Percentiles rank a stretch among this genome's conserved stretches.
phyloP scores from a whole-genome alignment of 2,797 vertebrate genomes.

The Spondyliosoma cantharus region DNA sequence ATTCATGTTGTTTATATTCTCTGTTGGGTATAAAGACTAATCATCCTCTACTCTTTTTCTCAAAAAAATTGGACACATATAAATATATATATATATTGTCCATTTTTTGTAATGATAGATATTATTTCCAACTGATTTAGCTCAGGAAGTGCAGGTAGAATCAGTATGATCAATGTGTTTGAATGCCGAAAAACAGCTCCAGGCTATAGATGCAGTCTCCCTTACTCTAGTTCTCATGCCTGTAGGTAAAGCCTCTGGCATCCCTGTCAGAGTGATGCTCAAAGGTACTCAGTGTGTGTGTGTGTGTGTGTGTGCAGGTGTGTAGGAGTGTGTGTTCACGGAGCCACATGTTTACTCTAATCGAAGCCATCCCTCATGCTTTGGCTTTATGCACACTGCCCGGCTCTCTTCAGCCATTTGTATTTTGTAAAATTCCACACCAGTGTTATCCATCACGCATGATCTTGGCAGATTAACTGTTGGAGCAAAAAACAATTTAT shows the following conservation, averaged over 20 bases:
- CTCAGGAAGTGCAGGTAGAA: conserved; percentile 31
- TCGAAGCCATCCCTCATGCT: conserved; percentile 40
- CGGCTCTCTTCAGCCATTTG: conserved; percentile 29
- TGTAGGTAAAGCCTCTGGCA: conserved; percentile 66
- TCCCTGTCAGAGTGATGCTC: conserved; percentile 43
- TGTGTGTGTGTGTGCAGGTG: conserved; percentile 2
- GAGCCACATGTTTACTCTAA: conserved; percentile 37
- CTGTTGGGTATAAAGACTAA: neutral
- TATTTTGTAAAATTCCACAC: conserved; percentile 30
- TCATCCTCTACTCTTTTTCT: neutral
- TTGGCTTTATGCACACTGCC: conserved; percentile 11
- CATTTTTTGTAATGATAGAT: neutral
- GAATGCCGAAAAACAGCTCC: conserved; percentile 55
- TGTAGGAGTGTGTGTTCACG: conserved; percentile 10
- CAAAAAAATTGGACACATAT: conserved; percentile 6
- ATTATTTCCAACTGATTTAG: neutral
- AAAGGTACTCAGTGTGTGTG: conserved; percentile 34
- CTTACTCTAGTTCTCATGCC: conserved; percentile 52
- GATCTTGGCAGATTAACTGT: conserved; percentile 39
- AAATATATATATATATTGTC: neutral
- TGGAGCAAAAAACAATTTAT: conserved; percentile 32
- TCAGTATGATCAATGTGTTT: conserved; percentile 45
- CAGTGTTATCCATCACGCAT: conserved; percentile 32
- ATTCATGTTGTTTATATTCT: conserved; percentile 23
- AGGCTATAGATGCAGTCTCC: conserved; percentile 57